A percentile compares a stretch with the other conserved stretches of the same genome.
Conservation (phyloP, 2,888 invertebrate species). For the Agrochola circellaris region DNA sequence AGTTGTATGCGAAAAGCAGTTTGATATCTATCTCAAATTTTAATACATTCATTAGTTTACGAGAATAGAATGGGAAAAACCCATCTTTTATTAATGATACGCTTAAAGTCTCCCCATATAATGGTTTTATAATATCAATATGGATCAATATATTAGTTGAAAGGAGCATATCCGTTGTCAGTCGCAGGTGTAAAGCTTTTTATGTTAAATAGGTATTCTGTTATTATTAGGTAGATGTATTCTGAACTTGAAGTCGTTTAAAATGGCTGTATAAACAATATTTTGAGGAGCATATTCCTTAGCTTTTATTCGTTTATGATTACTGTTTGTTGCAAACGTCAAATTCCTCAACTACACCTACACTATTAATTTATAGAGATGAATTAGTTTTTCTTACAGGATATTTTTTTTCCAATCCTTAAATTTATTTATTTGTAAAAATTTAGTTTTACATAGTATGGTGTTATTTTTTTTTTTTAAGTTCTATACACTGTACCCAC, state of each 20-base stretch:
- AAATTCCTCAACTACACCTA: background rate
- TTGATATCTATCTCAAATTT: slow-evolving; percentile 32
- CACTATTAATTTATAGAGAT: background rate
- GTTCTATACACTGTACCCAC: too few relatives aligned
- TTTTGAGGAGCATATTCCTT: background rate
- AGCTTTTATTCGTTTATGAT: background rate
- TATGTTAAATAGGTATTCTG: slow-evolving; percentile 1
- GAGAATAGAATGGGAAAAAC: slow-evolving; percentile 44
- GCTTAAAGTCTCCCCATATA: slow-evolving; percentile 39
- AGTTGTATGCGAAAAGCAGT: slow-evolving; percentile 50
- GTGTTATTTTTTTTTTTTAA: too few relatives aligned
- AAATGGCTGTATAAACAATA: background rate
- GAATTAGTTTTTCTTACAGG: background rate
- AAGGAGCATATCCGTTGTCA: slow-evolving; percentile 19
- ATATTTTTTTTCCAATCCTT: background rate
- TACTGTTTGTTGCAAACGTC: background rate
- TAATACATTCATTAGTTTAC: slow-evolving; percentile 48
- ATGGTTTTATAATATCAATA: slow-evolving; percentile 37
- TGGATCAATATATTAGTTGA: slow-evolving; percentile 40
- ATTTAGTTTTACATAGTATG: too few relatives aligned
- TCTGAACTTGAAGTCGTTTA: slow-evolving; percentile 6
- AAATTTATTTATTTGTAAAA: too few relatives aligned
- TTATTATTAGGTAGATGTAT: background rate
- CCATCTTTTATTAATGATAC: slow-evolving; percentile 43
- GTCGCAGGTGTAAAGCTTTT: slow-evolving; percentile 22